phyloP scores from a whole-genome alignment of 2,113 vertebrate species.

The Thunnus maccoyii region DNA sequence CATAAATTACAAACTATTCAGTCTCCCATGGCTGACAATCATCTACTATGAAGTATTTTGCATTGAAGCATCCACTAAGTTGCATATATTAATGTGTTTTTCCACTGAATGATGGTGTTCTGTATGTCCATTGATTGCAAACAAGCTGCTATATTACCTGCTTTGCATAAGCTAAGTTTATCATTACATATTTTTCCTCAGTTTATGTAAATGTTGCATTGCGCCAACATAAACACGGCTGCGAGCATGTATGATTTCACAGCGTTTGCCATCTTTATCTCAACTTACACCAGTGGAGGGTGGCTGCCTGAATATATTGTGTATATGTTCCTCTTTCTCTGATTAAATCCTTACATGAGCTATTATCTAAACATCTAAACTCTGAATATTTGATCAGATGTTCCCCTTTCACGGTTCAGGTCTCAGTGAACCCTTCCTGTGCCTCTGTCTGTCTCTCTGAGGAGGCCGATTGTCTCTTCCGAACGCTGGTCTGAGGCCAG shows the following conservation, averaged over 20 bases:
- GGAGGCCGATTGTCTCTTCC: slow-evolving; percentile 51
- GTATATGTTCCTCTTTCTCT: background rate
- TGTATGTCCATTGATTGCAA: slow-evolving; percentile 59
- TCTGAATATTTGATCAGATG: slow-evolving; percentile 35
- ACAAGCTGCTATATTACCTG: slow-evolving; percentile 52
- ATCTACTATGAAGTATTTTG: slow-evolving; percentile 3
- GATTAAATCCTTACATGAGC: slow-evolving; percentile 43
- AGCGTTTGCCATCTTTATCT: slow-evolving; percentile 50
- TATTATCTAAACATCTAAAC: slow-evolving; percentile 43
- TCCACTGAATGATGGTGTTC: slow-evolving; percentile 18
- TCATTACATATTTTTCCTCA: slow-evolving; percentile 43
- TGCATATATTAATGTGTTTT: slow-evolving; percentile 25
- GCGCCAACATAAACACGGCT: slow-evolving; percentile 55
- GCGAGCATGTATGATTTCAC: slow-evolving; percentile 32
- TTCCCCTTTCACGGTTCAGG: slow-evolving; percentile 15
- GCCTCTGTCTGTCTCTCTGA: slow-evolving; percentile 17
- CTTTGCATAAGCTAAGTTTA: slow-evolving; percentile 40
- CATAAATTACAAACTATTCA: background rate
- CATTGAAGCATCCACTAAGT: slow-evolving; percentile 6
- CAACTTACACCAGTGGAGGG: slow-evolving; percentile 43
- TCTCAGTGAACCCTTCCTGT: slow-evolving; percentile 39
- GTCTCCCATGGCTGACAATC: slow-evolving; percentile 3
- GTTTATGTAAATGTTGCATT: slow-evolving; percentile 27
- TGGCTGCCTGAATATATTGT: background rate
- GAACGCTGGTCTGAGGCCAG: slow-evolving; percentile 54